Evolutionary conservation across 2,888 invertebrate species (phyloP), one percentile per base, ranked within the genome.

Genomic region (Drosophila leonis): DNA sequence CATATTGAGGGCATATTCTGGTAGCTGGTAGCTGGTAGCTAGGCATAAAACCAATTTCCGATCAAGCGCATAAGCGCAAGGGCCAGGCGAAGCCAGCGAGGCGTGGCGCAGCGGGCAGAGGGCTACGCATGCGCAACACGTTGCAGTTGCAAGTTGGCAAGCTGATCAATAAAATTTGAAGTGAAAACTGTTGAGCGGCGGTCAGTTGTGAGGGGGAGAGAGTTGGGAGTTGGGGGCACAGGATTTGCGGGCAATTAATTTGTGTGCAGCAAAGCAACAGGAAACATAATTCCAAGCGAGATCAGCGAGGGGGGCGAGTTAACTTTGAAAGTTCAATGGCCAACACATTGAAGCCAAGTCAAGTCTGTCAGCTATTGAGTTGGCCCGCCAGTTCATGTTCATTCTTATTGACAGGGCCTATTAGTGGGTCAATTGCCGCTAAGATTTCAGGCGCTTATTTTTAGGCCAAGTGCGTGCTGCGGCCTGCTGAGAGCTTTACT

Each of bases 221-320:
- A 20, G 20, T 27, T 3, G 42, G 24, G 63, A 54, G 48, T 13
- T 35, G 55, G 54, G 27, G 54, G 80, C 79, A 90, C 92, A 91
- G 91, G 92, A 92, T 91, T 92, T 91, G 92, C 92, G 92, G 92
- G 90, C 92, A 85, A 91, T 91, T 92, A 92, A 91, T 92, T 91
- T 88, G 86, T 85, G 76, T 80, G 64, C 56, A 60, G 57, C 52
- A 57, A 31, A 69, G 83, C 84, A 84, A 84, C 84, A 89, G 88
- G 85, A 89, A 85, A 81, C 65, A 52, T 67, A 70, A 69, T 41
- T 41, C 12, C 20, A 44, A 69, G 62, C 54, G 18, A 13, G 49
- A 31, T 31, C 31, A 51, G 33, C 62, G 44, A n/a, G 15, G 15
- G 35, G 29, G 29, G 24, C 48, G 39, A 37, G 51, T 13, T 12